Evolutionary conservation across 2,888 invertebrate genomes (phyloP), one percentile per base, ranked within the genome.

Genomic region (Apantesis nais): DNA sequence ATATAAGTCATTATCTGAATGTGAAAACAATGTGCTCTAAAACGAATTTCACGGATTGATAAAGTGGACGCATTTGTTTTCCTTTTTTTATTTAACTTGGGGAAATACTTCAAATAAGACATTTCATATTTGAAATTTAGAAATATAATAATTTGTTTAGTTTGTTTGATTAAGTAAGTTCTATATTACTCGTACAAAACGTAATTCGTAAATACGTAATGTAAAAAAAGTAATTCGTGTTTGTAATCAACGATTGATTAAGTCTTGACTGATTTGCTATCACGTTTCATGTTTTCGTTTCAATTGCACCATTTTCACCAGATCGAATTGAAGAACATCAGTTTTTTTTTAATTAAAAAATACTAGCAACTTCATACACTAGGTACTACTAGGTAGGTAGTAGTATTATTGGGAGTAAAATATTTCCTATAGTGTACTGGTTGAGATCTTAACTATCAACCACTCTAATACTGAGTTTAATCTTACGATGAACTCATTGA

Each of bases 1-100:
- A 85, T 79, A 82, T 91, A 87, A 85, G 83, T 90, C 89, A 86
- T 89, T 89, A 90, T 89, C 88, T 74, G 75, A 83, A 81, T 80
- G 81, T 77, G 80, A 86, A 85, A 85, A 86, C 81, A 82, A 77
- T 81, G 79, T 80, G 81, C 76, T 81, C 70, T 80, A 75, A 68
- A 80, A 74, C 73, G 74, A 76, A 80, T 79, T 82, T 80, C 78
- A 76, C 44, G 25, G 78, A 81, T 79, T 78, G 75, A 83, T 70
- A 60, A 74, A 79, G 72, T 74, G 37, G 65, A 60, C 67, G 58
- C 48, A 65, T 65, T 68, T 72, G 62, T 70, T 70, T 65, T 74
- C 58, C 71, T 31, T 66, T 66, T 74, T 76, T 70, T 67, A 31
- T 64, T 62, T 41, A 9, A 25, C 34, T 64, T 69, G 12, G 12